Percentiles rank a stretch among this genome's conserved stretches.
Conservation (phyloP, 2,888 invertebrate genomes). For the Cosmia pyralina region DNA sequence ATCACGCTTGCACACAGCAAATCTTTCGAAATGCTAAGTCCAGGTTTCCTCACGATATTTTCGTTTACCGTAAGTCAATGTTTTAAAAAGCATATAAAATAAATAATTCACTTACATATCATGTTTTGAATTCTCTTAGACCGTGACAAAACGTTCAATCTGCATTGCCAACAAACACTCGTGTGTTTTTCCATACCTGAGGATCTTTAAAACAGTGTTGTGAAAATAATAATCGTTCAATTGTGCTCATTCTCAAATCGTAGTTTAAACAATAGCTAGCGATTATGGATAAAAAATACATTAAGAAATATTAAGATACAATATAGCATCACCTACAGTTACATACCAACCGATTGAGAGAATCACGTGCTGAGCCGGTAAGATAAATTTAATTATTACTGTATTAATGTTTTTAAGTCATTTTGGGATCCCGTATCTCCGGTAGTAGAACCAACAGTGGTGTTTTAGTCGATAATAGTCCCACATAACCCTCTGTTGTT, state of each 20-base stretch:
- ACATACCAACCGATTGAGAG: background rate
- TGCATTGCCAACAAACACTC: background rate
- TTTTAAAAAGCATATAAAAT: background rate
- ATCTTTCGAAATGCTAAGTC: too few species aligned
- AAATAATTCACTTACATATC: background rate
- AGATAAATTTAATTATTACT: conserved; percentile 1
- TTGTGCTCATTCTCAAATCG: conserved; percentile 21
- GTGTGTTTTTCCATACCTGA: too few species aligned
- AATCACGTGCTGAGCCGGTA: conserved; percentile 7
- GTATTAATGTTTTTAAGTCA: background rate
- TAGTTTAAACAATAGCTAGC: conserved; percentile 14
- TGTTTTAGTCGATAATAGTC: background rate
- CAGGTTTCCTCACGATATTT: too few species aligned
- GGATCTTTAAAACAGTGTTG: conserved; percentile 1
- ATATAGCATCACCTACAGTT: background rate
- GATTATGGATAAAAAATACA: conserved; percentile 4
- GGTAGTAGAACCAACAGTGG: background rate
- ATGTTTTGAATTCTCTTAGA: background rate
- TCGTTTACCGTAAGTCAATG: background rate
- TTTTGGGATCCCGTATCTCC: too few species aligned
- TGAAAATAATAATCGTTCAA: conserved; percentile 7
- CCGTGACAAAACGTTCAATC: background rate
- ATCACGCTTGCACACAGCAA: background rate
- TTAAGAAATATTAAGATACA: background rate
- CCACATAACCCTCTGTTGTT: background rate